A percentile compares a stretch with the other conserved stretches of the same genome.
Conservation (phyloP, 2,888 invertebrate species). For the Lucinisca nassula region DNA sequence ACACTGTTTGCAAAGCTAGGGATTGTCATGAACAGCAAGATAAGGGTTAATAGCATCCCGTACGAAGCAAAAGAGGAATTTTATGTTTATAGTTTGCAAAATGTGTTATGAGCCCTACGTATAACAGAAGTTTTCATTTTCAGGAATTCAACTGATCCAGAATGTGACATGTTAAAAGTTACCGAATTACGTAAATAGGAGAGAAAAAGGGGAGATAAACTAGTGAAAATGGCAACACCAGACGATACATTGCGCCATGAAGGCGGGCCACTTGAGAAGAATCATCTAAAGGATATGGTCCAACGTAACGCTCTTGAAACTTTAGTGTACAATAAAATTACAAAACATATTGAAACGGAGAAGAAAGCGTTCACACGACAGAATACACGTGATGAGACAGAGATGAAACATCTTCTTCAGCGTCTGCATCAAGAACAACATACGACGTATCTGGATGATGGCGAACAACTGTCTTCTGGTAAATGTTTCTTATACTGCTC, state of each 20-base stretch:
- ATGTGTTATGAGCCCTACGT: too few relatives aligned
- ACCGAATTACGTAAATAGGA: too few relatives aligned
- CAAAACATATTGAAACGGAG: constrained; percentile 64
- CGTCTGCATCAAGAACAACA: constrained; percentile 65
- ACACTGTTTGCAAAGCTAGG: too few relatives aligned
- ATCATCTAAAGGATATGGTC: constrained; percentile 65
- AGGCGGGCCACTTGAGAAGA: constrained; percentile 63
- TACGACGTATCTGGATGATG: constrained; percentile 8
- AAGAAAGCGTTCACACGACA: constrained; percentile 69
- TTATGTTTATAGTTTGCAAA: too few relatives aligned
- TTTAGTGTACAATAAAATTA: constrained; percentile 48
- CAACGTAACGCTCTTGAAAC: constrained; percentile 65
- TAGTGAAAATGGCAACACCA: constrained; percentile 8
- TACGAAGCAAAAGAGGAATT: too few relatives aligned
- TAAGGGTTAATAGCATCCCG: too few relatives aligned
- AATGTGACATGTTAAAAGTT: too few relatives aligned
- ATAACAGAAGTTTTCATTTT: too few relatives aligned
- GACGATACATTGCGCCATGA: constrained; percentile 45
- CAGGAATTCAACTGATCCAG: too few relatives aligned
- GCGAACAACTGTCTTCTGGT: constrained; percentile 17
- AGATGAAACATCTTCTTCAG: constrained; percentile 59
- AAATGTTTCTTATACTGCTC: too few relatives aligned
- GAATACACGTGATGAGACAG: constrained; percentile 66
- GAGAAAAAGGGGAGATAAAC: too few relatives aligned
- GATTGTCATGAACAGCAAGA: too few relatives aligned